These are phyloP conservation scores for Neodon shergylaensis DNA, from an alignment of 2,113 vertebrate genomes.

Conservation along the genomic window DNA sequence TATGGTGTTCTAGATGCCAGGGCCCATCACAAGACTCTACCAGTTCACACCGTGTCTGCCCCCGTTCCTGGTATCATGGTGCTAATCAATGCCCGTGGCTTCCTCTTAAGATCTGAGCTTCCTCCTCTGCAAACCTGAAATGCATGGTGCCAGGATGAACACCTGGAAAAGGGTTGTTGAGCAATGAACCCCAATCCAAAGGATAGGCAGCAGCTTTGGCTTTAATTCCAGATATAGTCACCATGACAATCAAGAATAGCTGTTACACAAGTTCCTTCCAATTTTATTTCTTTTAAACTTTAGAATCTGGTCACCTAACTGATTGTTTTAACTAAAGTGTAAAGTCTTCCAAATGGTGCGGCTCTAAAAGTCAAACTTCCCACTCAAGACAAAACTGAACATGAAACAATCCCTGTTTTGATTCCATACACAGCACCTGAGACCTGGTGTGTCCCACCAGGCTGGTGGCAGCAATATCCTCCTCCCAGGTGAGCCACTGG, in stretches of 20 bases:
- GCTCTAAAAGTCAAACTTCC: conserved; percentile 2
- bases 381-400: not conserved
- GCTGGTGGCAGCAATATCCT: not conserved
- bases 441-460: not conserved
- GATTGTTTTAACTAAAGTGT: not conserved
- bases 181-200: not conserved
- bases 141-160: not conserved
- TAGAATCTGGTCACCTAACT: not conserved
- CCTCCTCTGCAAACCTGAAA: not conserved
- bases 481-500: not conserved
- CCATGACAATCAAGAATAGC: not conserved
- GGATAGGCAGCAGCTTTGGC: not conserved
- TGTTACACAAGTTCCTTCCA: not conserved
- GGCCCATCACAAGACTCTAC: not conserved
- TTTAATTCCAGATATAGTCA: not conserved
- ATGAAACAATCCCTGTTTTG: not conserved
- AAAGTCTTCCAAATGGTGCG: not conserved
- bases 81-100: not conserved
- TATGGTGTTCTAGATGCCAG: not conserved
- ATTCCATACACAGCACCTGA: fast-evolving
- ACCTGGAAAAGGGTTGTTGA: not conserved
- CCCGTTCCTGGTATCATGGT: not conserved
- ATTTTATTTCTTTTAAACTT: not conserved
- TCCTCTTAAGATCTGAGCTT: not conserved
- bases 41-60: not conserved